Percentiles rank a stretch among this genome's conserved stretches.
These are phyloP conservation scores for Lophius piscatorius DNA, from an alignment of 2,113 vertebrate genomes.

Conservation along the genomic window DNA sequence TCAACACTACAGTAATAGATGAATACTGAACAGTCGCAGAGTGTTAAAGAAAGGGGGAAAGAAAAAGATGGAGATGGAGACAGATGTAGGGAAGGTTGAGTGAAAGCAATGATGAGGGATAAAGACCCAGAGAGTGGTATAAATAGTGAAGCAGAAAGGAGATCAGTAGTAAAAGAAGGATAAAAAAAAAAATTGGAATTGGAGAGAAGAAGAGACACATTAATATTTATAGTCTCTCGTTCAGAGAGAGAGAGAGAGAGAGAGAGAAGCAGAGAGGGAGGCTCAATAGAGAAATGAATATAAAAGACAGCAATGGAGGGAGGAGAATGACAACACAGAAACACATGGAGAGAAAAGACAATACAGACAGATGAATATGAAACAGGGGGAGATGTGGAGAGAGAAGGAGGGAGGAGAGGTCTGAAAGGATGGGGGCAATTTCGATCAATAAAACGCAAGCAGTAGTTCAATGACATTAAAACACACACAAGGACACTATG, in stretches of 20 bases:
- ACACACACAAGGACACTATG: constrained; percentile 62
- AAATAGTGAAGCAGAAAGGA: constrained; percentile 61
- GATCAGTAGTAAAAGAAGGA: constrained; percentile 52
- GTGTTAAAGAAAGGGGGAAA: constrained; percentile 37
- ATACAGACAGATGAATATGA: constrained; percentile 62
- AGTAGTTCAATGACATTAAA: constrained; percentile 70
- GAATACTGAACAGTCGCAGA: constrained; percentile 78
- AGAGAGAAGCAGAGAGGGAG: constrained; percentile 19
- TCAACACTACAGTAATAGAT: constrained; percentile 82
- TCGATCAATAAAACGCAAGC: constrained; percentile 65
- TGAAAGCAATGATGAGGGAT: constrained; percentile 59
- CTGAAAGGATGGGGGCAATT: constrained; percentile 27
- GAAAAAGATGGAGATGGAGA: constrained; percentile 51
- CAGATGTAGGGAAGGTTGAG: constrained; percentile 60
- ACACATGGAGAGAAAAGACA: constrained; percentile 15
- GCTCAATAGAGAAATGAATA: constrained; percentile 70
- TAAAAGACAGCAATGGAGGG: constrained; percentile 65
- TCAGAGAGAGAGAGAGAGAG: constrained; percentile 42
- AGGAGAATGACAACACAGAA: constrained; percentile 31
- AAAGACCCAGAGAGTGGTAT: constrained; percentile 61
- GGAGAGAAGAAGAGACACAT: constrained; percentile 62
- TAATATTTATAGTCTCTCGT: constrained; percentile 79
- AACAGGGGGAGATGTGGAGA: constrained; percentile 48
- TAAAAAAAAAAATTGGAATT: constrained; percentile 46
- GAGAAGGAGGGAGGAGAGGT: constrained; percentile 21